Base-by-base conservation (phyloP, 2,113 vertebrate genomes). In the Lampris incognitus region DNA sequence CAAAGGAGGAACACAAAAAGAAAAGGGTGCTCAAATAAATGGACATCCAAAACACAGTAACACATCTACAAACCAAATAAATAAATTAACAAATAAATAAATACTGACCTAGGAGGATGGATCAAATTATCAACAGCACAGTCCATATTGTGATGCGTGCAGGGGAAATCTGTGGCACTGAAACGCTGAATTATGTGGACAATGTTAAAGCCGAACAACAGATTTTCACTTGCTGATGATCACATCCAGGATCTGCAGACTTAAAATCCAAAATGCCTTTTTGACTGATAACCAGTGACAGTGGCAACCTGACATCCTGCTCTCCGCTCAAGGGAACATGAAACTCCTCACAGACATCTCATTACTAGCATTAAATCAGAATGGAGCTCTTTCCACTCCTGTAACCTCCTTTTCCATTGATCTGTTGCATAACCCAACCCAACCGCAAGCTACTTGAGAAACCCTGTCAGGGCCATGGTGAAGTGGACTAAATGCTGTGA, bases 1-100 rank as follows among this genome's bases (percentile, higher is more conserved):
- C 41, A 56, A 59, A 81, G 66, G 79, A 79, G 72, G 1, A 78
- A 92, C 51, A 39, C 49, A 81, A 86, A 78, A 64, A 62, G 13
- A 73, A 73, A 41, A 11, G 76, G 69, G 70, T 46, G 83, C 63
- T 66, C 13, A 80, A 84, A 89, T 42, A 74, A 13, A 78, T 39
- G 9, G 10, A 77, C 76, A 79, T 49, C 49, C 39, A 67, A 48
- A 62, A 82, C 68, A 81, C 11, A 56, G 68, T 49, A 76, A 68
- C 1, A 54, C n/a, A 55, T 24, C 4, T 70, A 76, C 63, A 63
- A 58, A 58, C 13, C 10, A 62, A 63, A 36, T 6, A 24, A 24
- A 24, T 24, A 24, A 24, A 24, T 24, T 24, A 24, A 24, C 24
- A 24, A 24, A 24, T 24, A 24, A 11, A 24, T 24, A 24, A 24